Percentiles rank a stretch among this genome's conserved stretches.
Conservation (phyloP, 2,797 vertebrate genomes). For the Semaprochilodus insignis region DNA sequence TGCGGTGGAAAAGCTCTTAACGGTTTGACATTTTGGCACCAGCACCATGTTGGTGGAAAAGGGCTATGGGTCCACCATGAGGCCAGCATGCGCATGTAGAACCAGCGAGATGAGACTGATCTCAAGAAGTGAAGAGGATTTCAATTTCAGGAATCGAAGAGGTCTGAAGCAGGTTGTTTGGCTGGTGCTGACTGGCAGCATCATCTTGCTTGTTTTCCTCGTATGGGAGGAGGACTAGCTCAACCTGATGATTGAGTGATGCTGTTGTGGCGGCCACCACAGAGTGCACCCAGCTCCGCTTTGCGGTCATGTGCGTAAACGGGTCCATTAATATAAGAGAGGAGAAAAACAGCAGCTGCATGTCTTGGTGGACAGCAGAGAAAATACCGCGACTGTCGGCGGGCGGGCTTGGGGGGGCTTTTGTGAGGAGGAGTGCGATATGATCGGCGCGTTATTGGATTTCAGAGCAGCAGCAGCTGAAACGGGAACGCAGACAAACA, state of each 20-base stretch:
- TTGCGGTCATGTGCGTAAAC: slow-evolving; percentile 5
- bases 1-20: too few species aligned
- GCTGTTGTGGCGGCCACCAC: slow-evolving; percentile 18
- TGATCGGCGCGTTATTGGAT: slow-evolving; percentile 63
- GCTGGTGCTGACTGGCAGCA: slow-evolving; percentile 11
- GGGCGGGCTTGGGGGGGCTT: slow-evolving; percentile 25
- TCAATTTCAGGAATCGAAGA: slow-evolving; percentile 29
- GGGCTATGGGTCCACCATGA: background rate
- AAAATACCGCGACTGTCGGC: slow-evolving; percentile 18
- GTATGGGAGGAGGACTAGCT: background rate
- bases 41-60: too few species aligned
- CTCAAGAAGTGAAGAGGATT: slow-evolving; percentile 16
- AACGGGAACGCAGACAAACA: slow-evolving; percentile 47
- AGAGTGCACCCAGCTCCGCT: slow-evolving; percentile 23
- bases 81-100: background rate
- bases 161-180: slow-evolving; percentile 39
- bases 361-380: background rate
- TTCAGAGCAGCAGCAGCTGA: slow-evolving; percentile 47
- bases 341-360: background rate
- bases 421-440: slow-evolving; percentile 51
- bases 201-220: background rate
- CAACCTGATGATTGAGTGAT: slow-evolving; percentile 48
- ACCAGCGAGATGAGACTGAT: slow-evolving; percentile 18
- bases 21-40: too few species aligned
- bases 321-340: slow-evolving; percentile 22